Base-by-base conservation (phyloP, 2,888 invertebrate species). In the Campoplex nolae region DNA sequence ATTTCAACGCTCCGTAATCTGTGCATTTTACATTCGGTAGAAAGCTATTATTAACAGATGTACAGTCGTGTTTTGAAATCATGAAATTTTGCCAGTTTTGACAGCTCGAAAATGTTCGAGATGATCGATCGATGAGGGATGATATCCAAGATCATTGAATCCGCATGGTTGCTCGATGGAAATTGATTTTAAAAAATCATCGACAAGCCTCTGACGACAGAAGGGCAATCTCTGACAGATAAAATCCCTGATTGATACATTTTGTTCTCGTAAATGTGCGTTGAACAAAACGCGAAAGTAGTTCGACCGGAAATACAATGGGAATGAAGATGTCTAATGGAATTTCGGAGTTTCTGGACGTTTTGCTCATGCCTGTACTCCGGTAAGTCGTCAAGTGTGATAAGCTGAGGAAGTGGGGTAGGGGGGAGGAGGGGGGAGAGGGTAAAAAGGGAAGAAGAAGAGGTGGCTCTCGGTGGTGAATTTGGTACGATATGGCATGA, bases 401-500 rank as follows among this genome's bases (percentile, higher is more conserved):
- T 16, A 56, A 51, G 56, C 35, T 9, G 62, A 62, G 35, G 13
- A 45, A 76, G 38, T 35, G 16, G 2, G 56, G 23, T 23, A 23
- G 23, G 23, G 23, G 23, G 23, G 23, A 23, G 23, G 23, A 23
- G 6, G 23, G n/a, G n/a, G 23, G 35, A 73, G 38, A 18, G 35
- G 42, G 58, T 58, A 23, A 28, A 38, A 32, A 54, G n/a, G 4
- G 11, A 48, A 48, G 48, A 48, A 28, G 56, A 56, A 56, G 56
- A 56, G 23, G 9, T 28, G 58, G 28, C 23, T 23, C 28, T 11
- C 16, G 7, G 23, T 23, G 23, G 51, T 73, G 71, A 51, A 54
- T 58, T 75, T 6, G n/a, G 56, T 56, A 74, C 42, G 58, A 38
- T 75, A 76, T 62, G 62, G 62, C 42, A 62, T n/a, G 56, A 76